Percentiles rank a stretch among this genome's conserved stretches.
Conservation (phyloP, 2,888 invertebrate species). For the Eupithecia abbreviata region DNA sequence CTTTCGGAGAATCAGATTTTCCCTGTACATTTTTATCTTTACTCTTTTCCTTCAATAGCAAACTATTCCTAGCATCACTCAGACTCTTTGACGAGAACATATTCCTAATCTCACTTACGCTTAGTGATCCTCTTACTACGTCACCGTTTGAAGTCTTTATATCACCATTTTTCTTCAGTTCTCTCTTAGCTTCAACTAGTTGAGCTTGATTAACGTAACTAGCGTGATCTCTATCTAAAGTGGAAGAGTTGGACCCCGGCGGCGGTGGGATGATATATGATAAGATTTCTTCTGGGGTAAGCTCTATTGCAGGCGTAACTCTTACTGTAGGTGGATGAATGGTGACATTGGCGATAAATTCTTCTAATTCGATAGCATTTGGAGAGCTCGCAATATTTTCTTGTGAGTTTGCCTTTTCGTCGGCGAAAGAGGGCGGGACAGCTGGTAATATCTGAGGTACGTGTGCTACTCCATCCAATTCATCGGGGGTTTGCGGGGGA, state of each 20-base stretch:
- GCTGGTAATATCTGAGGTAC: slow-evolving; percentile 88
- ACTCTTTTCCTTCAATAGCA: slow-evolving; percentile 76
- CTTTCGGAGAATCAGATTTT: slow-evolving; percentile 76
- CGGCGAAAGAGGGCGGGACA: slow-evolving; percentile 91
- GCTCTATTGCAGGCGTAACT: slow-evolving; percentile 89
- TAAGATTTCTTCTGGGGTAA: slow-evolving; percentile 92
- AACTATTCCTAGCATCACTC: slow-evolving; percentile 81
- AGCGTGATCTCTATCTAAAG: slow-evolving; percentile 73
- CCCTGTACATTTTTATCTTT: slow-evolving; percentile 59
- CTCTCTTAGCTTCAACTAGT: slow-evolving; percentile 63
- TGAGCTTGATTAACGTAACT: slow-evolving; percentile 74
- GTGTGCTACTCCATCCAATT: slow-evolving; percentile 87
- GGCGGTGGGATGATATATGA: slow-evolving; percentile 92
- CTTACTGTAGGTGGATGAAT: slow-evolving; percentile 91
- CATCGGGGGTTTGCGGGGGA: slow-evolving; percentile 93
- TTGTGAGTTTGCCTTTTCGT: slow-evolving; percentile 76
- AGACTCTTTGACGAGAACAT: slow-evolving; percentile 79
- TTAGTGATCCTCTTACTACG: slow-evolving; percentile 83
- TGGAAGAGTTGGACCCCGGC: slow-evolving; percentile 83
- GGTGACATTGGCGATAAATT: slow-evolving; percentile 91
- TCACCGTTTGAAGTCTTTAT: slow-evolving; percentile 73
- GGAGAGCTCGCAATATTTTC: slow-evolving; percentile 64
- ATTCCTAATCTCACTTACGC: slow-evolving; percentile 81
- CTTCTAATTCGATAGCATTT: slow-evolving; percentile 87
- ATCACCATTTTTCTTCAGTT: slow-evolving; percentile 54